Conservation (phyloP, 2,888 invertebrate genomes). For the Pseudanteris insignis region DNA sequence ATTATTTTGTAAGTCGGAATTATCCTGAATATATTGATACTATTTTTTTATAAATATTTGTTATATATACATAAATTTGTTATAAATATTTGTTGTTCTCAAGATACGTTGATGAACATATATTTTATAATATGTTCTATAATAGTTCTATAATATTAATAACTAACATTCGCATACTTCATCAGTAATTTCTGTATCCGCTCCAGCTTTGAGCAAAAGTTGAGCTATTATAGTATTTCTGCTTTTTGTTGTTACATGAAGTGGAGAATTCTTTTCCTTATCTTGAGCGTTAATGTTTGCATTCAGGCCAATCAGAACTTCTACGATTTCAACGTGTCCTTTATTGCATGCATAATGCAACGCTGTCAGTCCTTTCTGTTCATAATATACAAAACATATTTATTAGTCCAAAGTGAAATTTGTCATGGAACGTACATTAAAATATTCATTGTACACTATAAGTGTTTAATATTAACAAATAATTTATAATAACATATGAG, state of each 20-base stretch:
- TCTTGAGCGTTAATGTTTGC: conserved; percentile 77
- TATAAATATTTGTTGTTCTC: no score
- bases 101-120: neutral
- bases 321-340: conserved; percentile 73
- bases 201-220: conserved; percentile 75
- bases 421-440: no score
- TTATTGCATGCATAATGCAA: conserved; percentile 77
- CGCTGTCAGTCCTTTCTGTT: conserved; percentile 73
- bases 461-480: no score
- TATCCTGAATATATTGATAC: no score
- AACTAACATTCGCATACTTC: conserved; percentile 46
- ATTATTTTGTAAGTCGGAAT: no score
- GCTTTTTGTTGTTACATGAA: conserved; percentile 80
- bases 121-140: neutral
- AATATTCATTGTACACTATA: no score
- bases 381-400: no score
- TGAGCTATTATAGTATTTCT: conserved; percentile 79
- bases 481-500: no score
- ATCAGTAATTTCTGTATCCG: conserved; percentile 71
- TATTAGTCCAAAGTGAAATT: no score
- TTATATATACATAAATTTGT: no score
- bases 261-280: conserved; percentile 76
- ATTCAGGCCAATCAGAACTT: conserved; percentile 71
- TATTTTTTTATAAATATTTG: no score
- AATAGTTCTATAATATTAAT: neutral